A percentile compares a stretch with the other conserved stretches of the same genome.
phyloP scores from a whole-genome alignment of 2,888 invertebrate genomes.

The Timema cristinae region DNA sequence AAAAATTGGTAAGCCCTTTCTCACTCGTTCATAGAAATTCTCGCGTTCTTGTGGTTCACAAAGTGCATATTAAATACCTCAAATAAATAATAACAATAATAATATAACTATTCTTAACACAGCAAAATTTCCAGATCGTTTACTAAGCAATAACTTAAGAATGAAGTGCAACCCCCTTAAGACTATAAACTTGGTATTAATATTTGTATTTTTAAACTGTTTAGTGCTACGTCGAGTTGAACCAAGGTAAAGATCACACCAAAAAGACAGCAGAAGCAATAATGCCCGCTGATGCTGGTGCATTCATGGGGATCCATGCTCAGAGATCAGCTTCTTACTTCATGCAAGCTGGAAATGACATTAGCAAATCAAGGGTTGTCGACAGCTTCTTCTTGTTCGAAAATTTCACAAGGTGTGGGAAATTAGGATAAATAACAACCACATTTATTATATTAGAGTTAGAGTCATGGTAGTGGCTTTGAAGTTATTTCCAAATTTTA shows the following conservation, averaged over 20 bases:
- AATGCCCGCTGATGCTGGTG: slow-evolving; percentile 48
- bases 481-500: too few relatives aligned
- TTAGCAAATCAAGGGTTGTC: slow-evolving; percentile 42
- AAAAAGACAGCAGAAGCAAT: slow-evolving; percentile 51
- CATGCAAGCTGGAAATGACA: slow-evolving; percentile 43
- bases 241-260: slow-evolving; percentile 53
- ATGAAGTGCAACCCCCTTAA: slow-evolving; percentile 9
- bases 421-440: too few relatives aligned
- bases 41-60: too few relatives aligned
- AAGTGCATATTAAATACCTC: too few relatives aligned
- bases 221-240: slow-evolving; percentile 42
- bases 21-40: too few relatives aligned
- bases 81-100: too few relatives aligned
- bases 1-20: too few relatives aligned
- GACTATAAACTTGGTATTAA: too few relatives aligned
- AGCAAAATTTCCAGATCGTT: neutral
- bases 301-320: slow-evolving; percentile 50
- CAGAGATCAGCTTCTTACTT: slow-evolving; percentile 37
- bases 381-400: slow-evolving; percentile 40
- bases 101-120: too few relatives aligned
- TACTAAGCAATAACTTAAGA: neutral
- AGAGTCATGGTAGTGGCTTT: too few relatives aligned
- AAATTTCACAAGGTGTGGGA: slow-evolving; percentile 38
- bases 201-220: too few relatives aligned
- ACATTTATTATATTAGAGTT: too few relatives aligned